Evolutionary conservation across 2,113 vertebrate genomes (phyloP).

Genomic region (Gymnorhina tibicen): DNA sequence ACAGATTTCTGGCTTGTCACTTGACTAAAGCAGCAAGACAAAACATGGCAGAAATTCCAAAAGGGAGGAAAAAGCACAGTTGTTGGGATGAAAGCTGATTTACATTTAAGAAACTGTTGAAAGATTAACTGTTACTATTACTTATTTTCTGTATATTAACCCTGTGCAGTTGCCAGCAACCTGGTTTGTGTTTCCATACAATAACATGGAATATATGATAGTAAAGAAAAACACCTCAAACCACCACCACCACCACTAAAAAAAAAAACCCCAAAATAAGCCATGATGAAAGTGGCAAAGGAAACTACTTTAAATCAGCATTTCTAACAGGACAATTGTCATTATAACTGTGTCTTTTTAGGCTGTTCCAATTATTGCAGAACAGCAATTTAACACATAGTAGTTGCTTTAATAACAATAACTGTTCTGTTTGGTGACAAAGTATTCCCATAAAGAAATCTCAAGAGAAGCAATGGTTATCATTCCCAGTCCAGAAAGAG

Average conservation of each 20-base stretch:
- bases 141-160: neutral
- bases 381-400: neutral
- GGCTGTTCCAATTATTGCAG: neutral
- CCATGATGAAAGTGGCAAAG: neutral
- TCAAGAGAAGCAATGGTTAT: neutral
- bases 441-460: neutral
- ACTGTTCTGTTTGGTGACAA: neutral
- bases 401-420: neutral
- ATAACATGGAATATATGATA: neutral
- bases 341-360: neutral
- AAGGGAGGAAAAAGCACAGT: neutral
- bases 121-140: neutral
- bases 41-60: neutral
- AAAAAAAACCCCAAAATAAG: neutral
- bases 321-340: neutral
- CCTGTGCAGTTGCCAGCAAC: neutral
- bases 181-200: neutral
- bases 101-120: neutral
- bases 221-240: neutral
- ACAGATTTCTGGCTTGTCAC: neutral
- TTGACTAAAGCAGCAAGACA: neutral
- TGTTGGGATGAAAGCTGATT: neutral
- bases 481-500: neutral
- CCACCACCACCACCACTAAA: neutral
- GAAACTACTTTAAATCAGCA: neutral